Evolutionary conservation across 2,888 invertebrate genomes (phyloP).

Genomic region (Fragum sueziense): DNA sequence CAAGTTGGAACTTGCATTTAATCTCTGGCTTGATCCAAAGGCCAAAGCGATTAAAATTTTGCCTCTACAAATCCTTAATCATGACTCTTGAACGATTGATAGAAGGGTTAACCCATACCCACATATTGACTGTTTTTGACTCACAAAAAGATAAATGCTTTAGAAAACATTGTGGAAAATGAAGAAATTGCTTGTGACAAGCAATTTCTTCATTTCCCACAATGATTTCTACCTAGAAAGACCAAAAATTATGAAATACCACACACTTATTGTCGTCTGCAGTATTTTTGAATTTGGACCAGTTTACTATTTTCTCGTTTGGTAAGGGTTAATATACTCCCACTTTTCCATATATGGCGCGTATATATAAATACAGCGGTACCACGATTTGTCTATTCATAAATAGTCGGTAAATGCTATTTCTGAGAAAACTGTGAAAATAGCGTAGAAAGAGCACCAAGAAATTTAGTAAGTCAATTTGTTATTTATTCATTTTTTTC

Average conservation of each 20-base stretch:
- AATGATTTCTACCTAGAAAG: background rate
- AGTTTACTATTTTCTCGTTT: background rate
- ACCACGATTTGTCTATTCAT: background rate
- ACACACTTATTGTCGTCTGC: too few relatives aligned
- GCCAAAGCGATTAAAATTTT: too few relatives aligned
- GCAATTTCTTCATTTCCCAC: conserved; percentile 1
- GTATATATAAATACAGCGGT: background rate
- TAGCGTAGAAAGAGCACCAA: too few relatives aligned
- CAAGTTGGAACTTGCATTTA: too few relatives aligned
- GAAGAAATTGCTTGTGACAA: background rate
- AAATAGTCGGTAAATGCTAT: background rate
- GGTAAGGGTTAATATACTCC: background rate
- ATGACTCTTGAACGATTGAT: too few relatives aligned
- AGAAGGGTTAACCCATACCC: too few relatives aligned
- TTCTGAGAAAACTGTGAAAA: background rate
- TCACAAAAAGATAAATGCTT: too few relatives aligned
- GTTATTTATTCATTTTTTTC: background rate
- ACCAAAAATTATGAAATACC: too few relatives aligned
- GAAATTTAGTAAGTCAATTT: background rate
- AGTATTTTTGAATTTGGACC: too few relatives aligned
- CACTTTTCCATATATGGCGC: background rate
- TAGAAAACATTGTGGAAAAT: background rate
- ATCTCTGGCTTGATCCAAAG: too few relatives aligned
- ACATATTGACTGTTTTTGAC: too few relatives aligned
- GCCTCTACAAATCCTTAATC: too few relatives aligned